Evolutionary conservation across 1,140 invertebrate species (phyloP).

Genomic region (Papilio machaon): DNA sequence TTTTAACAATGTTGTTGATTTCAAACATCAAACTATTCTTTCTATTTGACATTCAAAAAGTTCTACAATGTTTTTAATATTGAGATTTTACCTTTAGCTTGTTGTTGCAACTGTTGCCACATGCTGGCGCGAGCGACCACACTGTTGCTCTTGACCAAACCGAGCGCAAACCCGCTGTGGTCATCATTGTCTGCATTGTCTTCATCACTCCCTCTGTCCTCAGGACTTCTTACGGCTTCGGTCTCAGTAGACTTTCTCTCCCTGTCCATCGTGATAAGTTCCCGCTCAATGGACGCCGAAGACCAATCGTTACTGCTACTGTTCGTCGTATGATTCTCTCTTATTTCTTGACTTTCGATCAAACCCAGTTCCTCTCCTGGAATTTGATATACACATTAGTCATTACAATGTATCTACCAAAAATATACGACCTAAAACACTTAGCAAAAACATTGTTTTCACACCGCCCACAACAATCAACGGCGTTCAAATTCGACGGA

Average conservation of each 20-base stretch:
- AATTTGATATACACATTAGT: constrained; percentile 59
- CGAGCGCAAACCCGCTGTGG: constrained; percentile 64
- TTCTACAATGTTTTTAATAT: background rate
- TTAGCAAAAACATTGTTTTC: constrained; percentile 3
- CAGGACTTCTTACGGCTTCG: constrained; percentile 58
- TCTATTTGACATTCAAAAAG: no score
- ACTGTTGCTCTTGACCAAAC: constrained; percentile 83
- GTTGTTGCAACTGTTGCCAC: constrained; percentile 84
- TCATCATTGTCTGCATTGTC: constrained; percentile 51
- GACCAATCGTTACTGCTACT: constrained; percentile 76
- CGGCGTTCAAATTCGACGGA: constrained; percentile 26
- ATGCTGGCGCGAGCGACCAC: constrained; percentile 84
- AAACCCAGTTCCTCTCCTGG: constrained; percentile 76
- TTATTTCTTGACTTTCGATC: constrained; percentile 75
- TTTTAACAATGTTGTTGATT: no score
- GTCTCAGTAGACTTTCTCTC: constrained; percentile 70
- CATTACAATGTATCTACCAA: constrained; percentile 49
- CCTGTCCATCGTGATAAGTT: constrained; percentile 67
- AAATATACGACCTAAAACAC: constrained; percentile 43
- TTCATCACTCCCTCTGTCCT: constrained; percentile 62
- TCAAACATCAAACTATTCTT: no score
- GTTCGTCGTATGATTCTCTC: constrained; percentile 69
- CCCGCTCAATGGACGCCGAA: constrained; percentile 65
- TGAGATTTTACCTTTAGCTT: constrained; percentile 73
- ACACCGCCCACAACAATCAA: constrained; percentile 17